phyloP scores from a whole-genome alignment of 2,888 invertebrate species.

The Amiota mariae region DNA sequence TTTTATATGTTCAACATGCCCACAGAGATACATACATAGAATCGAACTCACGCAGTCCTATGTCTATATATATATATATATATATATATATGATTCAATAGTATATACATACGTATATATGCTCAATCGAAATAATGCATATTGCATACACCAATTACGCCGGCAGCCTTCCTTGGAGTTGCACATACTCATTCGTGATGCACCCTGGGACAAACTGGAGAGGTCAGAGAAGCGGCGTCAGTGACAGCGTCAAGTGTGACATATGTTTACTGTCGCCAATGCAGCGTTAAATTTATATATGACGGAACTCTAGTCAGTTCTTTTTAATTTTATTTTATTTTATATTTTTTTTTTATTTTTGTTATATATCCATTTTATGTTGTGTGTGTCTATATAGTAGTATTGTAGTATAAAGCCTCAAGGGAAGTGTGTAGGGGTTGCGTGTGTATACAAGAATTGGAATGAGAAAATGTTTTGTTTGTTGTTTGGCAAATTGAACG shows the following conservation, averaged over 20 bases:
- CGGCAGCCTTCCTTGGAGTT: not conserved
- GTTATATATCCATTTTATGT: constrained; percentile 1
- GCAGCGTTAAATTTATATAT: constrained; percentile 48
- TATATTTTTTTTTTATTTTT: constrained; percentile 44
- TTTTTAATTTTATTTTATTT: constrained; percentile 45
- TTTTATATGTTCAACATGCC: constrained; percentile 41
- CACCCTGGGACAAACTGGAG: not conserved
- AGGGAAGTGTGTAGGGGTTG: too few relatives aligned
- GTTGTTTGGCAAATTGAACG: not conserved
- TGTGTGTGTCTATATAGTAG: not conserved
- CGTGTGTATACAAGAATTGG: too few relatives aligned
- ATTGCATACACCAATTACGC: constrained; percentile 51
- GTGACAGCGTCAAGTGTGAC: constrained; percentile 35
- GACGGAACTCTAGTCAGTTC: too few relatives aligned
- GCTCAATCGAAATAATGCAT: constrained; percentile 40
- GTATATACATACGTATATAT: constrained; percentile 34
- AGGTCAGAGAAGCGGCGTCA: constrained; percentile 31
- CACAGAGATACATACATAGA: constrained; percentile 7
- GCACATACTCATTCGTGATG: not conserved
- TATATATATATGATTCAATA: not conserved
- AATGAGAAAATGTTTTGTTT: too few relatives aligned
- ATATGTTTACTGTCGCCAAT: constrained; percentile 54
- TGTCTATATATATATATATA: constrained; percentile 8
- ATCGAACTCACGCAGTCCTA: not conserved
- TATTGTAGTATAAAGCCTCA: too few relatives aligned